phyloP scores from a whole-genome alignment of 2,888 invertebrate species.

The Heterodera filipjevi region DNA sequence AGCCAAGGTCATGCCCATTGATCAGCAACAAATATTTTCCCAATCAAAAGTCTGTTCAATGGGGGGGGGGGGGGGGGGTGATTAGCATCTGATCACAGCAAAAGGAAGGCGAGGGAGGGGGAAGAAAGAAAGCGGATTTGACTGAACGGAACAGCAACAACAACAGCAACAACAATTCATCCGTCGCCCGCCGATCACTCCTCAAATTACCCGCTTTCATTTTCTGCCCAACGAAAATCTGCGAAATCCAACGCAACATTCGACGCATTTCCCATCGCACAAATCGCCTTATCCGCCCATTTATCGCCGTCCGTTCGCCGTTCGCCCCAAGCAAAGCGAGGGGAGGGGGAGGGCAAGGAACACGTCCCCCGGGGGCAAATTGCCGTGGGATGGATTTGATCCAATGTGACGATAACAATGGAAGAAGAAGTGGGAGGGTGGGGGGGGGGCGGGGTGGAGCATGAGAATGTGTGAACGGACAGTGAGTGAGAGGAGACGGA shows the following conservation, averaged over 20 bases:
- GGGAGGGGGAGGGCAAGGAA: not conserved
- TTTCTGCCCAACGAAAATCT: not conserved
- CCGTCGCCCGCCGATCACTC: not conserved
- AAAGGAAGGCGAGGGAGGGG: not conserved
- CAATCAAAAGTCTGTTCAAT: not conserved
- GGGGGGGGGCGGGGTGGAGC: not conserved
- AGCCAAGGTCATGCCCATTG: not conserved
- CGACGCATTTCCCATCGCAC: slow-evolving; percentile 1
- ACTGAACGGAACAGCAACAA: slow-evolving; percentile 9
- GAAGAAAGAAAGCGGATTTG: slow-evolving; percentile 10
- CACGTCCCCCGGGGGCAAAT: slow-evolving; percentile 4
- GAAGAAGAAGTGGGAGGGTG: not conserved
- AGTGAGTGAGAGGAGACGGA: not conserved
- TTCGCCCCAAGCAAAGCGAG: not conserved
- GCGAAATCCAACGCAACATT: slow-evolving; percentile 12
- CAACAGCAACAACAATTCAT: slow-evolving; percentile 7
- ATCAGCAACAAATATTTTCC: not conserved
- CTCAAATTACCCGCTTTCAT: slow-evolving; percentile 9
- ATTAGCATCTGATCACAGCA: slow-evolving; percentile 10
- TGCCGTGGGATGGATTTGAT: slow-evolving; percentile 5
- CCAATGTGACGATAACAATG: slow-evolving; percentile 2
- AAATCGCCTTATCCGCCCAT: slow-evolving; percentile 4
- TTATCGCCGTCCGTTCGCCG: slow-evolving; percentile 4
- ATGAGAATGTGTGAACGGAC: not conserved
- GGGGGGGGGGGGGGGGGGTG: not conserved